Base-by-base conservation (phyloP, 2,113 vertebrate genomes). In the Pteruthius melanotis region DNA sequence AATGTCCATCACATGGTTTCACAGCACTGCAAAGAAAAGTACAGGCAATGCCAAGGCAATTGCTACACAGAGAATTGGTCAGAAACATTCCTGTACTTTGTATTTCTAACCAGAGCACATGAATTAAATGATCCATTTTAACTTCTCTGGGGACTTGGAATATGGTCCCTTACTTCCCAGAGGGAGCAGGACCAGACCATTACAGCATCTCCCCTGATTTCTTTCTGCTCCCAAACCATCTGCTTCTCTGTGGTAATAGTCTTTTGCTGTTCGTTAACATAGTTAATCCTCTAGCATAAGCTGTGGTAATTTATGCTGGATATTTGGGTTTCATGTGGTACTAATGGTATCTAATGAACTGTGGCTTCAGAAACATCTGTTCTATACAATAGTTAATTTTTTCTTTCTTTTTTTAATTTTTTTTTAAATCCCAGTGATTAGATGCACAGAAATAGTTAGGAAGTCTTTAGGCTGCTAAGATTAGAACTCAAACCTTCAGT, bases 341-440 rank as follows among this genome's bases (percentile, higher is more conserved):
- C 83, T 95, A 94, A 93, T 83, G 70, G 82, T 91, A 81, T 61
- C 83, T 96, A 95, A 95, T 95, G 89, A 94, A 75, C 72, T 93
- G 72, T 91, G 74, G 53, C 35, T 91, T 45, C 53, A 91, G 87
- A 79, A 92, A 87, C 91, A 95, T 93, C 86, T 94, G 92, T 90
- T 97, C 78, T 65, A 61, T 72, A 49, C 74, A 87, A 76, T 79
- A 82, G 87, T 81, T 88, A 74, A 45, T 90, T 89, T 94, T 94
- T 71, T 40, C 5, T 9, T 84, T 23, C 19, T 23, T 84, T 30
- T 33, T 15, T 10, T 7, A 42, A 42, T 42, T 30, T 56, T 52
- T 70, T 74, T 61, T 76, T 72, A 1, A 71, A 90, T 83, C 84
- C 16, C 21, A 9, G 33, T 85, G 90, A 93, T 91, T 80, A 89